Base-by-base conservation (phyloP, 2,797 vertebrate species). In the Anguilla anguilla region DNA sequence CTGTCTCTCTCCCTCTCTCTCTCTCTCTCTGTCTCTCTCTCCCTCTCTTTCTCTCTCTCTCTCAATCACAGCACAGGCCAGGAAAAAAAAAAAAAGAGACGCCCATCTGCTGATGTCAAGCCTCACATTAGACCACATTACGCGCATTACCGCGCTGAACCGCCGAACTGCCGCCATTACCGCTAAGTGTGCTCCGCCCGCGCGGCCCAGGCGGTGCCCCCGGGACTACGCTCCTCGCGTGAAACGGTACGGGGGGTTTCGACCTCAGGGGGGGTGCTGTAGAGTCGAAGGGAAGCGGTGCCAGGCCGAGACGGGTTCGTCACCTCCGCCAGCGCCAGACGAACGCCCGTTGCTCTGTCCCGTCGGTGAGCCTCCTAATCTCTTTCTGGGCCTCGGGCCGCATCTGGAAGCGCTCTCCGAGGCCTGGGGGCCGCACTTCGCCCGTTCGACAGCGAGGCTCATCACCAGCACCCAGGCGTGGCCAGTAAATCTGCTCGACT, bases 341-440 rank as follows among this genome's bases (percentile, higher is more conserved):
- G 91, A 91, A 91, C 85, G 86, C 92, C 67, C 67, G 57, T 88
- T 90, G 88, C 84, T 88, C 93, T 92, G 90, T 94, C 92, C 93
- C 84, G 92, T 91, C 88, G 55, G 85, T 91, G 89, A 90, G 88
- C 83, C 83, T 69, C 86, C 77, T 90, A 89, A 91, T 88, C 35
- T 6, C 11, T 19, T 15, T 39, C 3, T 15, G 77, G 87, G 88
- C 74, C 88, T 87, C 86, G 85, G 55, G 61, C 61, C 49, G 87
- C 95, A 96, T 96, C 95, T 96, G 95, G 94, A 95, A 95, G 90
- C 90, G 91, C 91, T 96, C 88, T 89, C 69, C 89, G 86, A 89
- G 90, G 92, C 92, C 72, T 59, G 53, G 88, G 89, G 93, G 91
- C 94, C 92, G 91, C 91, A 91, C 90, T 92, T 91, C 93, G 94